Evolutionary conservation across 2,797 vertebrate species (phyloP).

Genomic region (Sebastes itinus): DNA sequence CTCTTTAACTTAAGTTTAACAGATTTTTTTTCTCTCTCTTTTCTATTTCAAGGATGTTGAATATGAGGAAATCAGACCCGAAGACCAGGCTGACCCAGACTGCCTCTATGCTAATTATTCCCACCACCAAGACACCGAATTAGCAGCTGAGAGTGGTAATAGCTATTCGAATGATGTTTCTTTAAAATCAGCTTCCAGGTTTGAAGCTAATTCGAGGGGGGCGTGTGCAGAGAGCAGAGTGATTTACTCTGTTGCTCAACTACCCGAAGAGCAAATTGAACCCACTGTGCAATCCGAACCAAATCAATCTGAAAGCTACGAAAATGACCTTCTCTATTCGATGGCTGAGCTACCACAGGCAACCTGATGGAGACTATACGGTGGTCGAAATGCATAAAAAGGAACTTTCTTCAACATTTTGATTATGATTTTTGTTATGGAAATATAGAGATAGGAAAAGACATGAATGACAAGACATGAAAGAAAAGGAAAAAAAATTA

Average conservation of each 20-base stretch:
- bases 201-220: background rate
- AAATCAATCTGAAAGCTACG: background rate
- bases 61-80: background rate
- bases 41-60: slow-evolving; percentile 13
- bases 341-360: background rate
- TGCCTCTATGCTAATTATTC: background rate
- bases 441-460: background rate
- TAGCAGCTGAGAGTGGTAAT: background rate
- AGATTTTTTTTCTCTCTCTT: background rate
- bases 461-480: background rate
- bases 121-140: background rate
- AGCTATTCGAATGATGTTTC: background rate
- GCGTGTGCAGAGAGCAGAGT: background rate
- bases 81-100: background rate
- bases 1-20: background rate
- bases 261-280: background rate
- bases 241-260: slow-evolving; percentile 14
- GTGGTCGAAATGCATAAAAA: background rate
- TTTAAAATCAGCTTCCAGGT: background rate
- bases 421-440: background rate
- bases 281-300: background rate
- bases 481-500: background rate
- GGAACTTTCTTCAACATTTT: background rate
- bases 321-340: background rate
- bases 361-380: background rate